phyloP scores from a whole-genome alignment of 2,113 vertebrate genomes.

The Zeus faber region DNA sequence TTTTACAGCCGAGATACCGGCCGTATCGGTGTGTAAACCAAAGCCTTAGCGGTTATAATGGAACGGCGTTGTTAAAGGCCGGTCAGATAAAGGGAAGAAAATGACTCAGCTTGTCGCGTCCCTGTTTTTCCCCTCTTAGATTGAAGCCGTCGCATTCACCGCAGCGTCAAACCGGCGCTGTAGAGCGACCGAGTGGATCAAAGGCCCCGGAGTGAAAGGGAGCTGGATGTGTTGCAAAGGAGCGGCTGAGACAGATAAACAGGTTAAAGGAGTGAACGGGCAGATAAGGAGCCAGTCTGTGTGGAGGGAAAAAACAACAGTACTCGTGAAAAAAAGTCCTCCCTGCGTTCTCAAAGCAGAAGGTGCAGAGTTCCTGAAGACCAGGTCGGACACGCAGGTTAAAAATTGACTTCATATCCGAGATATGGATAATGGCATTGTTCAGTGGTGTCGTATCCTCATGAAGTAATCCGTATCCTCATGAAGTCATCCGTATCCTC shows the following conservation, averaged over 20 bases:
- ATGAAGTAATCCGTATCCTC: too few species aligned
- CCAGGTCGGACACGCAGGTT: too few species aligned
- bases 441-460: too few species aligned
- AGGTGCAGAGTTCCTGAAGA: too few species aligned
- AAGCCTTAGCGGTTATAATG: not conserved
- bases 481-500: too few species aligned
- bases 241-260: not conserved
- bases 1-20: constrained; percentile 6
- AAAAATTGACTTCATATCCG: too few species aligned
- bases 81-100: constrained; percentile 11
- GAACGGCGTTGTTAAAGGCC: constrained; percentile 12
- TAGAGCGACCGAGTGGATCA: too few species aligned
- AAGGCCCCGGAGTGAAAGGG: not conserved
- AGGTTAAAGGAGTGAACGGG: constrained; percentile 1
- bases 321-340: constrained; percentile 21
- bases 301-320: constrained; percentile 16
- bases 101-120: constrained; percentile 24
- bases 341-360: too few species aligned
- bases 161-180: too few species aligned
- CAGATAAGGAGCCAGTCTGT: constrained; percentile 18
- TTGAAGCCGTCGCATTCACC: too few species aligned
- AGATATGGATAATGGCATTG: too few species aligned
- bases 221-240: not conserved
- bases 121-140: too few species aligned
- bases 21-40: constrained; percentile 35